Evolutionary conservation across 2,113 vertebrate species (phyloP), one percentile per base, ranked within the genome.

Genomic region (Colistium nudipinnis): DNA sequence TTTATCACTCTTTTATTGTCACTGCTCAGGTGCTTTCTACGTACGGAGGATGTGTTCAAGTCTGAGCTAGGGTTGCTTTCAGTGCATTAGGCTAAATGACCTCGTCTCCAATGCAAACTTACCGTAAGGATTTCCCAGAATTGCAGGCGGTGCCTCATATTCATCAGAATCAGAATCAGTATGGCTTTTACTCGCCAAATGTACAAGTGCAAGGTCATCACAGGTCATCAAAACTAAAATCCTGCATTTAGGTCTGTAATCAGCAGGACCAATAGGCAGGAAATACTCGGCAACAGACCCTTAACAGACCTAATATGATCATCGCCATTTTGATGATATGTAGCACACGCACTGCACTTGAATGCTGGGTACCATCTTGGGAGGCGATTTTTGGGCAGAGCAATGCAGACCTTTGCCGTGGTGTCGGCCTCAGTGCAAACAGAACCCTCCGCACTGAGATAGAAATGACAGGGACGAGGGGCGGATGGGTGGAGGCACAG

Each of bases 391-490:
- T 24, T n/a, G 35, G 36, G 24, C 43, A 7, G 19, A 55, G 28
- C 7, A 19, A 41, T 55, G n/a, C 16, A n/a, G 78, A 63, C 64
- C 70, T 66, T 67, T 63, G 17, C 43, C 2, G 4, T 78, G 31
- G 52, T 33, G 51, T 27, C n/a, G 53, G 51, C 62, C 25, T 69
- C 64, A 70, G 54, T 35, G 51, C 51, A 79, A 83, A 82, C 56
- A 84, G 74, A 79, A 60, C 64, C 53, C 60, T 84, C 72, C 73
- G 51, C 68, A 64, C 48, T 13, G 33, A 82, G 56, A 79, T 28
- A 82, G 75, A 88, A 89, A 76, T 78, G 45, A 67, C 47, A 64
- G 74, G 62, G 68, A 14, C 9, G 57, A 64, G 59, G 36, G 17
- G 31, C 54, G 36, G 56, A 74, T 27, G 52, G 62, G 56, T 44